phyloP scores from a whole-genome alignment of 2,113 vertebrate genomes.

The Coracopsis vasa region DNA sequence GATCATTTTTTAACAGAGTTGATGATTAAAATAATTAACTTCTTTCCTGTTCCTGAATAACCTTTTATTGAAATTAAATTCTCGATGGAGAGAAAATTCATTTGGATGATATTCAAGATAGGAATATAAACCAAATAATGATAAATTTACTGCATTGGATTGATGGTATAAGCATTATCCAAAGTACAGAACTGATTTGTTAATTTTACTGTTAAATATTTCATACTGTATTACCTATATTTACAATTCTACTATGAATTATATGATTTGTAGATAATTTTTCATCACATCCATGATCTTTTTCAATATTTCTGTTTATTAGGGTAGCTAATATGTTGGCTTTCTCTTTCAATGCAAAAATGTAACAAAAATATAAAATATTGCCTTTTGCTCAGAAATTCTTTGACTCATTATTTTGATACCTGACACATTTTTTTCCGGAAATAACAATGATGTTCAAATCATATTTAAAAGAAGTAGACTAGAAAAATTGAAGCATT shows the following conservation, averaged over 20 bases:
- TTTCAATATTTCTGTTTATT: not conserved
- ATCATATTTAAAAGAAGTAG: not conserved
- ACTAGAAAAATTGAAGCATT: not conserved
- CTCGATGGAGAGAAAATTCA: not conserved
- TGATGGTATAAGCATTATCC: not conserved
- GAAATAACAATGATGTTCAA: not conserved
- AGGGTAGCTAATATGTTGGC: rapidly evolving
- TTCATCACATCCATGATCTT: rapidly evolving
- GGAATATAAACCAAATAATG: not conserved
- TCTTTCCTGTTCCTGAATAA: not conserved
- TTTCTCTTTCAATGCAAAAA: not conserved
- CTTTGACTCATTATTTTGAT: not conserved
- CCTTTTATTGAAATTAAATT: not conserved
- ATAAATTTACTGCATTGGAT: not conserved
- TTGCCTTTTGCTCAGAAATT: not conserved
- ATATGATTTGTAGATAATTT: not conserved
- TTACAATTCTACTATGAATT: not conserved
- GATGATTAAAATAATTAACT: not conserved
- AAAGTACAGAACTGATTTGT: not conserved
- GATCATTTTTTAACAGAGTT: not conserved
- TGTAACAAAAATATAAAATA: not conserved
- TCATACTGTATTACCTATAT: not conserved
- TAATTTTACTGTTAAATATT: not conserved
- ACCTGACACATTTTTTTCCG: rapidly evolving
- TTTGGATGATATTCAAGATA: not conserved